phyloP scores from a whole-genome alignment of 2,888 invertebrate species.

The Andrena camellia region DNA sequence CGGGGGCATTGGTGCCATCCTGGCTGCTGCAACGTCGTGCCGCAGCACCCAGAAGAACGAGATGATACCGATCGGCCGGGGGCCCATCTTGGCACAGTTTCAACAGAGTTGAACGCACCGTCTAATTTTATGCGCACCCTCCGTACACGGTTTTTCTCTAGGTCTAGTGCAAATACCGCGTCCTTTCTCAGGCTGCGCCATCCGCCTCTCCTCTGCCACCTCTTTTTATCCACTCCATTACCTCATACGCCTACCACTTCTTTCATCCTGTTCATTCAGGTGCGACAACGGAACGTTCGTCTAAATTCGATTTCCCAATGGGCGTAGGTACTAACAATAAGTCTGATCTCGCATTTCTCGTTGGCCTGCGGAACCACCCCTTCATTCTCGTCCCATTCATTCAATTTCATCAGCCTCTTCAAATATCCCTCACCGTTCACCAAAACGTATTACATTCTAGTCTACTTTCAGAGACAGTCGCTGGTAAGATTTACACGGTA shows the following conservation, averaged over 20 bases:
- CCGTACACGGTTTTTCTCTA: conserved; percentile 71
- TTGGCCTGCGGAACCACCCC: too few species aligned
- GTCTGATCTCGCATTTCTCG: conserved; percentile 17
- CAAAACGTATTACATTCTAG: neutral
- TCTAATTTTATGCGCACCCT: conserved; percentile 76
- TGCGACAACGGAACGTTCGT: too few species aligned
- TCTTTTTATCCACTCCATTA: too few species aligned
- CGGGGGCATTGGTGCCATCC: conserved; percentile 75
- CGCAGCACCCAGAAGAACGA: conserved; percentile 55
- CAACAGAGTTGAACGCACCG: conserved; percentile 79
- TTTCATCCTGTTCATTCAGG: too few species aligned
- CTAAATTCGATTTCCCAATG: too few species aligned
- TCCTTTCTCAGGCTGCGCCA: conserved; percentile 44
- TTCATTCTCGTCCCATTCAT: neutral
- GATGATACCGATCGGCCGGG: conserved; percentile 24
- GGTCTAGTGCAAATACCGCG: conserved; percentile 75
- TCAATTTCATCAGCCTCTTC: neutral
- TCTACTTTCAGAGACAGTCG: neutral
- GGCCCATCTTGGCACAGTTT: conserved; percentile 73
- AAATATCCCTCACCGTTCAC: neutral
- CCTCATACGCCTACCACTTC: too few species aligned
- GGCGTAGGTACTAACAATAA: neutral
- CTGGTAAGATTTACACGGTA: too few species aligned
- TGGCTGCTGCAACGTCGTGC: conserved; percentile 64
- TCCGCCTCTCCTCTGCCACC: neutral